Evolutionary conservation across 2,888 invertebrate species (phyloP), one percentile per base, ranked within the genome.

Genomic region (Drosophila quinaria): DNA sequence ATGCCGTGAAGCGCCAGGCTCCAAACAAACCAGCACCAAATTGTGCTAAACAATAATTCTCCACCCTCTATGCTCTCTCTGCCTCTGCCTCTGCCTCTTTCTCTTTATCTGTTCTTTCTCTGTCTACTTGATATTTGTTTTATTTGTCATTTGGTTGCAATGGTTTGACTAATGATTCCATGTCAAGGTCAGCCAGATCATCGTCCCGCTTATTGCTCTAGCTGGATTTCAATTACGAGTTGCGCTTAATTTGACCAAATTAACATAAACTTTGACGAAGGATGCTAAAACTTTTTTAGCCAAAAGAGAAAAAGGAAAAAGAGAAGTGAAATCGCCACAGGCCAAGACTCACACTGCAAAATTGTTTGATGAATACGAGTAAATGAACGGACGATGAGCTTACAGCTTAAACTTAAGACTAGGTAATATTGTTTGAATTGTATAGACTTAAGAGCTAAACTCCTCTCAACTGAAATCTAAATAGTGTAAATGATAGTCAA

Each of bases 1-100:
- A 89, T 72, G 85, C 85, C 87, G 78, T 89, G 87, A 89, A 87
- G 82, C 81, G 72, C 55, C 69, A 74, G 75, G 69, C 84, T 73
- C 69, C 66, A 74, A 52, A 74, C 62, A 79, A 76, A 66, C 44
- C 70, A 42, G 46, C 78, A 58, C 61, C 50, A 64, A 68, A 70
- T 75, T 71, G 71, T 69, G 65, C 79, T 80, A 78, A 88, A 81
- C 86, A 88, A 86, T 78, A 86, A 86, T 83, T 81, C 63, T 50
- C 47, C 8, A 29, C 5, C 13, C 11, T 6, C 17, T n/a, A 22
- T 4, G 22, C 4, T 4, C 11, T 13, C 8, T 11, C 35, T 55
- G 25, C 22, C 17, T 6, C 25, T 31, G 11, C 59, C 52, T 46
- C 29, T 29, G 29, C 25, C 44, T 52, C 29, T 51, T 11, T 46